Base-by-base conservation (phyloP, 2,797 vertebrate species). In the Steatocranus sp. region DNA sequence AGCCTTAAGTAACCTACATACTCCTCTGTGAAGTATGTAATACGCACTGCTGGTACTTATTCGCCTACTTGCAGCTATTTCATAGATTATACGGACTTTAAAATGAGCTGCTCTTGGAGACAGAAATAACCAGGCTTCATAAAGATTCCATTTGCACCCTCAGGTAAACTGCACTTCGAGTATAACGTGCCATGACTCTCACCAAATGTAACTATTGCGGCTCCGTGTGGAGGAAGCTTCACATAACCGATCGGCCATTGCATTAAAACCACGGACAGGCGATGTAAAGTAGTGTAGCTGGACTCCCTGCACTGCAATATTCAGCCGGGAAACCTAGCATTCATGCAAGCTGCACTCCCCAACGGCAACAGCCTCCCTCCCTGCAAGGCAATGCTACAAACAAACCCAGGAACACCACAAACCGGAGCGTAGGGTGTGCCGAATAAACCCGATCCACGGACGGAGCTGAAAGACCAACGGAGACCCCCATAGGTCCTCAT, bases 41-140 rank as follows among this genome's bases (percentile, higher is more conserved):
- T 68, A 61, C 3, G n/a, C 48, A 7, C 32, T 5, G 36, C 17
- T 54, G 10, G 51, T 56, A 63, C 74, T 77, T 82, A 80, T 78
- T 87, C 75, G 20, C 76, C 80, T 43, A 70, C 78, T 86, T 54
- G 70, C 80, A 87, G 86, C 84, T 46, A 82, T 87, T 85, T 79
- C 82, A 51, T 76, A 88, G 81, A 89, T 87, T 90, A 81, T 77
- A 79, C 81, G 83, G 80, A 84, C 79, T 88, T 91, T 90, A n/a
- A 82, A 90, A 93, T 78, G 79, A 88, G 84, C 83, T 82, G 48
- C 83, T 82, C 61, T 34, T 34, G 36, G 63, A 83, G 74, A 81
- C 41, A 78, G 84, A 86, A 86, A 85, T 85, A 87, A 85, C 74
- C 81, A 7, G 32, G 75, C 74, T 79, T 79, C 77, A 54, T 87